Evolutionary conservation across 2,888 invertebrate species (phyloP), one percentile per base, ranked within the genome.

Genomic region (Agriopis leucophaearia): DNA sequence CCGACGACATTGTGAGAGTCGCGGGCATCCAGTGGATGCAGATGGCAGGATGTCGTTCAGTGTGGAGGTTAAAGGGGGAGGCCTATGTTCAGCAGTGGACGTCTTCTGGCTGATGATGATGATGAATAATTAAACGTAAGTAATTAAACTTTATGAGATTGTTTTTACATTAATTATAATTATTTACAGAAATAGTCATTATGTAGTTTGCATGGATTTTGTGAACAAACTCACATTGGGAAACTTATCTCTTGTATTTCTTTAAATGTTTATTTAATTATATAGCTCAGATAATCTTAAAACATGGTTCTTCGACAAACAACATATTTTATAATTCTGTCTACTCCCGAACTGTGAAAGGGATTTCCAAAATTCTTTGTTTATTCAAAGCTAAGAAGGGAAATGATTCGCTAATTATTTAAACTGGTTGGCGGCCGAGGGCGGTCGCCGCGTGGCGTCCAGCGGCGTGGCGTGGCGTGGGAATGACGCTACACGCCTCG

Each of bases 391-490:
- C 54, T 35, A 42, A 59, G 57, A 45, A 52, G 47, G 52, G 47
- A 55, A 60, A 48, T 55, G 54, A 59, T 55, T 65, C 35, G 45
- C 47, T 48, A 65, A 64, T 64, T 65, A 59, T 65, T 65, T 59
- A 65, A 65, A 16, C 42, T 40, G n/a, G 12, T 13, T 27, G 16
- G 35, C 57, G 15, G 35, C n/a, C 45, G 57, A 47, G 8, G 36
- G 40, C 18, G 13, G 59, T 6, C 9, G 57, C 13, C 13, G 35
- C n/a, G 38, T 40, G 60, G 13, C 6, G 35, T 27, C 35, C 15
- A 40, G 44, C 12, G 44, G 0, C 16, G 51, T n/a, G 16, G 47
- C 15, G 9, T 47, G 27, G 13, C 18, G 12, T 40, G 35, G n/a
- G 12, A 61, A 35, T 16, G 27, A 8, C 8, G 8, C 18, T 42